Evolutionary conservation across 2,888 invertebrate genomes (phyloP).

Genomic region (Drosophila nr. perissopoda): DNA sequence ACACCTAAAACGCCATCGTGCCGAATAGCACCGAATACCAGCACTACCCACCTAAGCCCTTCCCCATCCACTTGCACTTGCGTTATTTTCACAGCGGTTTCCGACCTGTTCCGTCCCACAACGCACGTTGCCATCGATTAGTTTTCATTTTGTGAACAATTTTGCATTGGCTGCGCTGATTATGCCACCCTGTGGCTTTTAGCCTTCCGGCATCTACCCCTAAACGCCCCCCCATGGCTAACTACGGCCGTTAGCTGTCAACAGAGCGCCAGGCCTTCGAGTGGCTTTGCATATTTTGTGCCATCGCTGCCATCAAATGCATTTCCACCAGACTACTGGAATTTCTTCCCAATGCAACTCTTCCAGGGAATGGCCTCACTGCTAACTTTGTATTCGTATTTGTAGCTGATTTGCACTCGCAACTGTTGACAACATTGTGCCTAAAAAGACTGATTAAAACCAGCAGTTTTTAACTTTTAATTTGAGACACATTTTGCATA

Average conservation of each 20-base stretch:
- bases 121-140: slow-evolving; percentile 73
- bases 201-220: background rate
- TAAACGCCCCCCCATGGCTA: slow-evolving; percentile 15
- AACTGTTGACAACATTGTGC: slow-evolving; percentile 2
- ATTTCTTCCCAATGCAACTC: slow-evolving; percentile 6
- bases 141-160: slow-evolving; percentile 77
- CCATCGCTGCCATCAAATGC: slow-evolving; percentile 13
- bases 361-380: slow-evolving; percentile 2
- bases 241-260: slow-evolving; percentile 47
- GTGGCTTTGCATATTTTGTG: slow-evolving; percentile 56
- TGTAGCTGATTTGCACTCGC: slow-evolving; percentile 19
- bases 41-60: too few relatives aligned
- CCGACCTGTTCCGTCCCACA: slow-evolving; percentile 29
- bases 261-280: slow-evolving; percentile 26
- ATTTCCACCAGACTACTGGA: slow-evolving; percentile 12
- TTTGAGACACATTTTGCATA: background rate
- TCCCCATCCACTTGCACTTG: slow-evolving; percentile 28
- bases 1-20: slow-evolving; percentile 74
- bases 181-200: slow-evolving; percentile 49
- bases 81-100: slow-evolving; percentile 50
- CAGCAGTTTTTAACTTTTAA: background rate
- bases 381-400: slow-evolving; percentile 24
- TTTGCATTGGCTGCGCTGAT: slow-evolving; percentile 74
- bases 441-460: background rate
- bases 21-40: slow-evolving; percentile 28